phyloP scores from a whole-genome alignment of 2,888 invertebrate species.

The Synergus itoensis region DNA sequence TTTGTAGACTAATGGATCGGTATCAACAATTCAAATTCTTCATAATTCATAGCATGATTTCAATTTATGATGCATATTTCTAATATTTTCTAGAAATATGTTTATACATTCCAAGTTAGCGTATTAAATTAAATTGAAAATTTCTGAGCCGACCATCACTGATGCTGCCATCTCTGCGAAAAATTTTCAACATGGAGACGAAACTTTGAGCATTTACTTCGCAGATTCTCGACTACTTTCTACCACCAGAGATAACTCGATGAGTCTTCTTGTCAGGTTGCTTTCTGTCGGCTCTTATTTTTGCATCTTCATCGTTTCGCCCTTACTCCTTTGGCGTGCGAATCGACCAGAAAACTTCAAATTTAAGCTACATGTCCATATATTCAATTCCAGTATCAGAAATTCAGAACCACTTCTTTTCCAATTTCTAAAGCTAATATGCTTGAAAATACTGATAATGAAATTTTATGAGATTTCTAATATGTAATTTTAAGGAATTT shows the following conservation, averaged over 20 bases:
- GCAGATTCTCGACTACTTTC: slow-evolving; percentile 47
- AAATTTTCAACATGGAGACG: slow-evolving; percentile 52
- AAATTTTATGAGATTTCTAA: neutral
- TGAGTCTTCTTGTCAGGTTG: slow-evolving; percentile 48
- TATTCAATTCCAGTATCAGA: neutral
- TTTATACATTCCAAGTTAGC: neutral
- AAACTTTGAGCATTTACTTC: slow-evolving; percentile 30
- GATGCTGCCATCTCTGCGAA: slow-evolving; percentile 66
- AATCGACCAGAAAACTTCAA: neutral
- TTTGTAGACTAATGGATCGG: neutral
- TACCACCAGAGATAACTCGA: slow-evolving; percentile 51
- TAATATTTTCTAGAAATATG: neutral
- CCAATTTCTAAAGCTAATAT: neutral
- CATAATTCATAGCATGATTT: neutral
- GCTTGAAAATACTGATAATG: neutral
- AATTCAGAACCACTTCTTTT: neutral
- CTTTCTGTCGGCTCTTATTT: slow-evolving; percentile 45
- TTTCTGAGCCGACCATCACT: slow-evolving; percentile 1
- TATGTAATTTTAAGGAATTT: too few species aligned
- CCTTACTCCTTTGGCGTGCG: neutral
- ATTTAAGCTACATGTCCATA: neutral
- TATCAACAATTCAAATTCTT: neutral
- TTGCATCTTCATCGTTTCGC: neutral
- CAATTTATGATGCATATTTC: neutral
- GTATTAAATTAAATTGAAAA: neutral